Percentiles rank a stretch among this genome's conserved stretches.
Evolutionary conservation across 2,797 vertebrate species (phyloP).

Genomic region (Sorex maritimensis): DNA sequence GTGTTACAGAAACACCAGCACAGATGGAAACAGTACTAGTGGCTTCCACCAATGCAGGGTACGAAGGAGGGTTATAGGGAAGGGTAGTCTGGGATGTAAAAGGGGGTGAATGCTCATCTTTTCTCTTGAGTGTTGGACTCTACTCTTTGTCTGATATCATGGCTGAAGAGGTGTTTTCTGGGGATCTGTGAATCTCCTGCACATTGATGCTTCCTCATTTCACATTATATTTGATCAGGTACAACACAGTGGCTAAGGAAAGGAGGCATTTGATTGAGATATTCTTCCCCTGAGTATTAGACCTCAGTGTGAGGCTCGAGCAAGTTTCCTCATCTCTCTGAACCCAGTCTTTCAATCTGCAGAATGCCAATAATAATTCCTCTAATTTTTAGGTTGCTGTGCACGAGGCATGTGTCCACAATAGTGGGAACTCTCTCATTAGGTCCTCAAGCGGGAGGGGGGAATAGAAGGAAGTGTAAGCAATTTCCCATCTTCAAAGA

Average conservation of each 20-base stretch:
- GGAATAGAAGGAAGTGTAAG: constrained; percentile 9
- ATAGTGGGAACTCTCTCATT: constrained; percentile 14
- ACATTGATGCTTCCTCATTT: constrained; percentile 29
- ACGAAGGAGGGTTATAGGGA: not conserved
- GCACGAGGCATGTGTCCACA: not conserved
- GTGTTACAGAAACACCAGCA: not conserved
- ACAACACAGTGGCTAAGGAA: not conserved
- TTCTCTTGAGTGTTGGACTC: constrained; percentile 28
- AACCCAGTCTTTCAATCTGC: constrained; percentile 56
- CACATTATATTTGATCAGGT: not conserved
- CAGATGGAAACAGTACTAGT: not conserved
- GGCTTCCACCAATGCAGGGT: not conserved
- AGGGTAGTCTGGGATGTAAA: not conserved
- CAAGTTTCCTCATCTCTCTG: constrained; percentile 33
- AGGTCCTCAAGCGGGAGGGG: not conserved
- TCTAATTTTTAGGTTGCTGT: constrained; percentile 11
- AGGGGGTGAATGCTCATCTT: not conserved
- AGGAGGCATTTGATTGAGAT: not conserved
- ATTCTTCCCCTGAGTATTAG: not conserved
- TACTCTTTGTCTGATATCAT: not conserved
- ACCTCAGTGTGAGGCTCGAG: constrained; percentile 24
- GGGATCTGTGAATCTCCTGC: constrained; percentile 43
- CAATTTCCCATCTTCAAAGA: constrained; percentile 18
- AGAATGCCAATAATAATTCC: constrained; percentile 5
- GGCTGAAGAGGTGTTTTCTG: constrained; percentile 12